Evolutionary conservation across 2,888 invertebrate genomes (phyloP).

Genomic region (Brachypterus glaber): DNA sequence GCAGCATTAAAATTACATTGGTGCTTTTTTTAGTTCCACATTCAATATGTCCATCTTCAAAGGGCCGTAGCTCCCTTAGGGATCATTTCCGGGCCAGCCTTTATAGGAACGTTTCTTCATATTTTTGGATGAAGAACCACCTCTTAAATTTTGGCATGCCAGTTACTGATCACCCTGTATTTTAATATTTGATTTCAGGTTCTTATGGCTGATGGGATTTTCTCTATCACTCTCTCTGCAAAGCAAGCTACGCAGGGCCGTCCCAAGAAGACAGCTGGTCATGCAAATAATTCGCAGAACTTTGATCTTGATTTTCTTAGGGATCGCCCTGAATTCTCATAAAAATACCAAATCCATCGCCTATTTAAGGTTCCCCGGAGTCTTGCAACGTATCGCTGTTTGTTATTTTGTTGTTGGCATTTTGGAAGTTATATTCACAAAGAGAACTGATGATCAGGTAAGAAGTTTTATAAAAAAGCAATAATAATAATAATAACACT

Average conservation of each 20-base stretch:
- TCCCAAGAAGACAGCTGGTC: constrained; percentile 47
- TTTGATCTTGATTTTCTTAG: constrained; percentile 52
- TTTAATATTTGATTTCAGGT: too few relatives aligned
- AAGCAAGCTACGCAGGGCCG: constrained; percentile 55
- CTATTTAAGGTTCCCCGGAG: constrained; percentile 64
- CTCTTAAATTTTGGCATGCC: too few relatives aligned
- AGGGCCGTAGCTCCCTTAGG: too few relatives aligned
- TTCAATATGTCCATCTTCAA: too few relatives aligned
- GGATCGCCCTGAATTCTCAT: constrained; percentile 52
- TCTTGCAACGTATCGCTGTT: constrained; percentile 73
- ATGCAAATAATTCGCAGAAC: constrained; percentile 48
- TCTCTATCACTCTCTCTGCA: constrained; percentile 65
- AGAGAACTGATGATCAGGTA: constrained; percentile 35
- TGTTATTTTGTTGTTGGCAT: constrained; percentile 66
- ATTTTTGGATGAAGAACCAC: too few relatives aligned
- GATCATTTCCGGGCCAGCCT: too few relatives aligned
- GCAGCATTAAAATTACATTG: too few relatives aligned
- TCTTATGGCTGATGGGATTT: constrained; percentile 83
- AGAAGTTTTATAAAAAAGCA: constrained; percentile 7
- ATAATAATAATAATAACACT: constrained; percentile 1
- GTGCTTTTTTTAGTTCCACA: too few relatives aligned
- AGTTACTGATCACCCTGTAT: too few relatives aligned
- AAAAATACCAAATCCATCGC: constrained; percentile 42
- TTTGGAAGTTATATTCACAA: constrained; percentile 49
- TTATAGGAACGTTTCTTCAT: too few relatives aligned